A percentile compares a stretch with the other conserved stretches of the same genome.
These are phyloP conservation scores for Calephelis virginiensis DNA, from an alignment of 1,140 invertebrate genomes.

Conservation along the genomic window DNA sequence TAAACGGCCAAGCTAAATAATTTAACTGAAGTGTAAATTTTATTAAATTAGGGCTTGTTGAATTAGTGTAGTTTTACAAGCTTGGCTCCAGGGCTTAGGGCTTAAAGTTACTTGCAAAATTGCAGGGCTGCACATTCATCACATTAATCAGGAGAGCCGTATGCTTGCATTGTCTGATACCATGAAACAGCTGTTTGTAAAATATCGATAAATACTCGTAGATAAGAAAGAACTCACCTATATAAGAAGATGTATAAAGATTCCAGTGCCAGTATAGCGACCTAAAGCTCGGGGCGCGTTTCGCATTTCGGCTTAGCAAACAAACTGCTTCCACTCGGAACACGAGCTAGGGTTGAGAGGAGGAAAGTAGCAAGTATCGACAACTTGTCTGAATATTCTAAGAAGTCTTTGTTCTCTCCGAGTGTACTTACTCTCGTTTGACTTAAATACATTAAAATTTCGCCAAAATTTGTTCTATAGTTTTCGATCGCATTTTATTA, in stretches of 20 bases:
- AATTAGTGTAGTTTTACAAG: too few relatives aligned
- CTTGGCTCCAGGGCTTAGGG: too few relatives aligned
- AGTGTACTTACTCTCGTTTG: not conserved
- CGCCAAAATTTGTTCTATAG: not conserved
- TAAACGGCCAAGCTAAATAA: too few relatives aligned
- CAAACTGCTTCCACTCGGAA: not conserved
- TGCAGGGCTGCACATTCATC: too few relatives aligned
- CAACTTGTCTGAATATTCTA: conserved; percentile 10
- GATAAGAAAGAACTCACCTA: not conserved
- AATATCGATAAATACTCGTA: too few relatives aligned
- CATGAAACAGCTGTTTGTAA: too few relatives aligned
- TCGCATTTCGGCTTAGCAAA: conserved; percentile 8
- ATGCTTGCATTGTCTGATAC: too few relatives aligned
- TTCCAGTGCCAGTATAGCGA: not conserved
- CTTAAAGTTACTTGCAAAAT: too few relatives aligned
- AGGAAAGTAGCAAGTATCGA: conserved; percentile 10
- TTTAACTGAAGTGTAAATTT: too few relatives aligned
- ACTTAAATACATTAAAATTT: not conserved
- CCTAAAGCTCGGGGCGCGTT: not conserved
- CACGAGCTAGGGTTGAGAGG: not conserved
- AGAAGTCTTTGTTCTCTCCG: conserved; percentile 10
- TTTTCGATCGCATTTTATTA: not conserved
- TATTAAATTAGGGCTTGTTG: too few relatives aligned
- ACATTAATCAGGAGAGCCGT: too few relatives aligned
- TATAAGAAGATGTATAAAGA: not conserved